These are phyloP conservation scores for Lithophane leautieri DNA, from an alignment of 2,888 invertebrate genomes.

Conservation along the genomic window DNA sequence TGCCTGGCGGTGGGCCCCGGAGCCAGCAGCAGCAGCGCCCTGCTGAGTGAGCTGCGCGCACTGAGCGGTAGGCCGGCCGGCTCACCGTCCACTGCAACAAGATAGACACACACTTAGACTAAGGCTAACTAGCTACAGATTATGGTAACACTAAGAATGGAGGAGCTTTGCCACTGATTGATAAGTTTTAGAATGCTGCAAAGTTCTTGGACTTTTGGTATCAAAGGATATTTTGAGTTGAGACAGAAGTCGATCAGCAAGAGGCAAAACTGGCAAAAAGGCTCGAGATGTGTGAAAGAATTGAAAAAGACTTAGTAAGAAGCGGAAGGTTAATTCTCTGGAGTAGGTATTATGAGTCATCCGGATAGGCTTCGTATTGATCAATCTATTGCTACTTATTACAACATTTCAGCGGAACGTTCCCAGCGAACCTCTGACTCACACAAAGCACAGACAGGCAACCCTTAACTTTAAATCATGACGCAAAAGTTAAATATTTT, in stretches of 20 bases:
- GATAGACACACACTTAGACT: constrained; percentile 28
- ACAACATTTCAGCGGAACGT: constrained; percentile 2
- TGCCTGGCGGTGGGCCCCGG: constrained; percentile 88
- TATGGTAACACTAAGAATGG: not conserved
- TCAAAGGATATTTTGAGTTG: too few species aligned
- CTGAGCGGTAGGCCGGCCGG: constrained; percentile 91
- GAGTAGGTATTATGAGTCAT: constrained; percentile 22
- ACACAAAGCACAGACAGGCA: constrained; percentile 17
- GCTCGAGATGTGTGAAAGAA: not conserved
- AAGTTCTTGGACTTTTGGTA: not conserved
- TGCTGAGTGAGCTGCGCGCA: constrained; percentile 83
- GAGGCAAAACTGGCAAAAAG: not conserved
- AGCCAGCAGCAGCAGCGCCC: constrained; percentile 91
- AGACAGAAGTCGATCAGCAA: not conserved
- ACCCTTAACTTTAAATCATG: constrained; percentile 28
- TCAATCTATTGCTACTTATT: constrained; percentile 24
- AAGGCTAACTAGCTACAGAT: constrained; percentile 4
- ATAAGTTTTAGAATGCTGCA: not conserved
- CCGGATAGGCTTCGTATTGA: constrained; percentile 24
- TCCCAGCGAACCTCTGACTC: constrained; percentile 20
- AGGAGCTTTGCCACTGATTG: not conserved
- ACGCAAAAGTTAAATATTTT: constrained; percentile 38
- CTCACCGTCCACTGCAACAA: constrained; percentile 90
- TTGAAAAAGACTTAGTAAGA: constrained; percentile 14
- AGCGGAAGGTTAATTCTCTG: constrained; percentile 20